Evolutionary conservation across 2,888 invertebrate genomes (phyloP), one percentile per base, ranked within the genome.

Genomic region (Poecilobothrus nobilitatus): DNA sequence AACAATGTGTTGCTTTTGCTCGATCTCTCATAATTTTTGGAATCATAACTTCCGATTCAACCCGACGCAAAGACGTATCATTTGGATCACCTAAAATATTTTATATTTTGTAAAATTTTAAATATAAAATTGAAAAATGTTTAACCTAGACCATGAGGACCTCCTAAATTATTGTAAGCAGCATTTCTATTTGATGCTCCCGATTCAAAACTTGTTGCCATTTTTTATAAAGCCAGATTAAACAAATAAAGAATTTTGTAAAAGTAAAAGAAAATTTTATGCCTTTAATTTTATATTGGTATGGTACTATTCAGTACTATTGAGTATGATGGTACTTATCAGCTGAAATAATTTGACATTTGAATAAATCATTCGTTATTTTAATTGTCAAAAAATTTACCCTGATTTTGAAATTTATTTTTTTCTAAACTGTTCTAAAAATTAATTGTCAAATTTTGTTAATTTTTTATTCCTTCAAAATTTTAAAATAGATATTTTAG

Each of bases 11-110:
- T 18, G 76, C 78, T 79, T 88, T 91, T 0, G 95, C 91, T 74
- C 88, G 89, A 33, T 93, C 92, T 73, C 96, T 86, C 85, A 97
- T 90, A 76, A 91, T 87, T 81, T 95, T 92, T 0, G 96, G 93
- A 78, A 98, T 91, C 73, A 96, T 79, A 21, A 97, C 89, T 77
- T 96, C 94, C 22, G 82, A 82, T 82, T 98, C 98, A 3, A 97
- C 93, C 84, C 88, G 93, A 74, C 97, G 85, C 67, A 98, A 81
- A n/a, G 84, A 83, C 76, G 78, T 86, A 79, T 97, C 96, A 69
- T 79, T 76, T 3, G 81, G 81, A 71, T 81, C 81, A 15, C 81
- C 81, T 81, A 66, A 0, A 27, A 27, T 4, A 5, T 27, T 27
- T 5, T 27, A 27, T 27, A 53, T 68, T 4, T 20, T 20, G 12